Percentiles rank a stretch among this genome's conserved stretches.
phyloP scores from a whole-genome alignment of 2,113 vertebrate species.

The Etheostoma cragini region DNA sequence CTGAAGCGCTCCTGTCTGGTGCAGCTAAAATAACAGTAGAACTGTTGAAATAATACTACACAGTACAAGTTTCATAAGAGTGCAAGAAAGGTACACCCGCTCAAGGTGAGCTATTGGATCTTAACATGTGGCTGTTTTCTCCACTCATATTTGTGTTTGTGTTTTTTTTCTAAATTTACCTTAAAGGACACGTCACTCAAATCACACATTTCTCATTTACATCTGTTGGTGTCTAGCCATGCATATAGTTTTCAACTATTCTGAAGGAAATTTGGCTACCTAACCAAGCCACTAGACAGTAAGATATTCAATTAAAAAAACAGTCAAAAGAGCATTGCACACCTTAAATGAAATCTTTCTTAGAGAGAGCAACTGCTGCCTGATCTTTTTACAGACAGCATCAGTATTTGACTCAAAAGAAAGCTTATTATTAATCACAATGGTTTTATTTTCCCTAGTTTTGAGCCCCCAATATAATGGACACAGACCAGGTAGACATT shows the following conservation, averaged over 20 bases:
- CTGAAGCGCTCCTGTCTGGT: slow-evolving; percentile 51
- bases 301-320: neutral
- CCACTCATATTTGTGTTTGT: neutral
- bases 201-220: slow-evolving; percentile 3
- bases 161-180: slow-evolving; percentile 2
- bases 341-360: neutral
- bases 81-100: slow-evolving; percentile 44
- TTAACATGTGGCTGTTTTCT: slow-evolving; percentile 44
- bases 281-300: neutral
- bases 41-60: slow-evolving; percentile 67
- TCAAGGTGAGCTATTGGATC: slow-evolving; percentile 52
- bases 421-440: neutral
- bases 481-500: neutral
- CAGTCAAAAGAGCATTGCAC: neutral
- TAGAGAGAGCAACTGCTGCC: neutral
- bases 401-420: neutral
- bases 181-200: neutral
- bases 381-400: neutral
- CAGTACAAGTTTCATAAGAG: slow-evolving; percentile 60
- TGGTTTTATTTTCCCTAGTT: neutral
- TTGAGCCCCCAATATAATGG: neutral
- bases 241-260: neutral
- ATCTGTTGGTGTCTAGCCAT: neutral
- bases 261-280: neutral
- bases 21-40: slow-evolving; percentile 71